These are phyloP conservation scores for Potamarius usumacintae DNA, from an alignment of 2,113 vertebrate genomes.

Conservation along the genomic window DNA sequence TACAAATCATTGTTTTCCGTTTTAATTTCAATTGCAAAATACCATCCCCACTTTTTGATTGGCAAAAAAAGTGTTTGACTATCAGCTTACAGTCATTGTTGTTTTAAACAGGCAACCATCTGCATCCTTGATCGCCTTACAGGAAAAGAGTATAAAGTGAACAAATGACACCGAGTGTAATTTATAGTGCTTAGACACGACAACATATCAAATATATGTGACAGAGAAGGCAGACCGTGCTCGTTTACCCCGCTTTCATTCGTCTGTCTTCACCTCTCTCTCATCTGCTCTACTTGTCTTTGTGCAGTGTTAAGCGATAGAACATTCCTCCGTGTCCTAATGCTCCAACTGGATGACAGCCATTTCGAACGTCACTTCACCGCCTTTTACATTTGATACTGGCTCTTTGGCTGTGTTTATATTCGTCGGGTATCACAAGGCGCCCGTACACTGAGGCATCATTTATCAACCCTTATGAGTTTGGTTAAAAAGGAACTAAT, in stretches of 20 bases:
- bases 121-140: background rate
- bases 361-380: conserved; percentile 26
- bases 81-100: background rate
- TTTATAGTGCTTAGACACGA: conserved; percentile 25
- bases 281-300: background rate
- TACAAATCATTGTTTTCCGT: too few species aligned
- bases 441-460: conserved; percentile 32
- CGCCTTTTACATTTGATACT: conserved; percentile 31
- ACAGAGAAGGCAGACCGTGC: conserved; percentile 35
- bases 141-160: background rate
- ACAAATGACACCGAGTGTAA: conserved; percentile 1
- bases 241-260: conserved; percentile 47
- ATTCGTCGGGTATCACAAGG: conserved; percentile 35
- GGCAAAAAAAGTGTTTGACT: too few species aligned
- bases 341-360: conserved; percentile 43
- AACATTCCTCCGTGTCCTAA: conserved; percentile 33
- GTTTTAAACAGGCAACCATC: background rate
- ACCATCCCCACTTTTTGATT: too few species aligned
- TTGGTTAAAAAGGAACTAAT: conserved; percentile 28
- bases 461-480: conserved; percentile 39
- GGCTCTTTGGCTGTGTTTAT: conserved; percentile 35
- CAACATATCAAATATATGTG: background rate
- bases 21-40: too few species aligned
- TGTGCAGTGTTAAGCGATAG: conserved; percentile 22
- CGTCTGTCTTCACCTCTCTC: background rate